Evolutionary conservation across 2,113 vertebrate genomes (phyloP), one percentile per base, ranked within the genome.

Genomic region (Trachemys scripta): DNA sequence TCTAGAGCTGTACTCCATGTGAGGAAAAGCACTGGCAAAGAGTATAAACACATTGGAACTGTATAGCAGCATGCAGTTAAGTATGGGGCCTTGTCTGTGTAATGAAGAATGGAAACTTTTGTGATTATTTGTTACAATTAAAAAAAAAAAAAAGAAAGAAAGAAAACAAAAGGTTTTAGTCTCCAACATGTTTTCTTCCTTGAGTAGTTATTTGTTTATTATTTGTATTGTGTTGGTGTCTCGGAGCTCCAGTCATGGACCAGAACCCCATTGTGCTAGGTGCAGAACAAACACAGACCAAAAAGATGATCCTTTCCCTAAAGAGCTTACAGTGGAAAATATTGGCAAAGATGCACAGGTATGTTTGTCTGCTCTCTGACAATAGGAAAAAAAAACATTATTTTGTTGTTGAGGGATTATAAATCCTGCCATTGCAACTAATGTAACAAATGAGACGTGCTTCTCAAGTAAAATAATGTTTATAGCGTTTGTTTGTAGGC

Each of bases 381-480:
- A 85, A 56, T 6, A 84, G 89, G 45, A 45, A 29, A 88, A 51
- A 24, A 80, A 82, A 78, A 80, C 91, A 38, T 88, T 84, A 78
- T 84, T 93, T 89, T 82, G 82, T 88, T 88, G 51, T 94, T 22
- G 89, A 62, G 76, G 76, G 57, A 79, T 84, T 49, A 87, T 88
- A 94, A 59, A 88, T 49, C 76, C 90, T 95, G 83, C 49, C 25
- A 82, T 62, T 76, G 20, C 82, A 42, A 90, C 85, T 57, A 90
- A 89, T n/a, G 78, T 85, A 31, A 76, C 85, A 83, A 85, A 59
- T 65, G 84, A 82, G 80, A 94, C 72, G 54, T 29, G 80, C 35
- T 72, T 89, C 91, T 42, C 80, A 56, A 88, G 51, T 87, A 59
- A 91, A 92, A 59, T 82, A 65, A 29, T 25, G 25, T 54, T 65